Evolutionary conservation across 2,888 invertebrate genomes (phyloP).

Genomic region (Fragum whitleyi): DNA sequence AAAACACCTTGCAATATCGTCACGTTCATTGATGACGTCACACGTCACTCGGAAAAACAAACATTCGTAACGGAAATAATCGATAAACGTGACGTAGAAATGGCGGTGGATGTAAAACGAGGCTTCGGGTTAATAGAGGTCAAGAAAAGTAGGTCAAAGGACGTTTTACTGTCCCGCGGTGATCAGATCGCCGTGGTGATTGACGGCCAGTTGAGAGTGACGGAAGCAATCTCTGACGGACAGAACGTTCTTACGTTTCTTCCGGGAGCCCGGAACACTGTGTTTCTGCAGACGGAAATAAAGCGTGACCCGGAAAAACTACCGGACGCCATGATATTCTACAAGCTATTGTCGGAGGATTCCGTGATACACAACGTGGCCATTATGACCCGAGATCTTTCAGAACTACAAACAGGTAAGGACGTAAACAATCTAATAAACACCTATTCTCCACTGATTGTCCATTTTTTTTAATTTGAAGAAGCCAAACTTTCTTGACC

Average conservation of each 20-base stretch:
- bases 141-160: slow-evolving; percentile 68
- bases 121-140: slow-evolving; percentile 63
- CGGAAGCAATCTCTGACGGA: slow-evolving; percentile 53
- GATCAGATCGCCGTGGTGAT: slow-evolving; percentile 58
- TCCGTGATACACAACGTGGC: slow-evolving; percentile 57
- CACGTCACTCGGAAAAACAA: slow-evolving; percentile 60
- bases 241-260: slow-evolving; percentile 55
- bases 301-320: slow-evolving; percentile 69
- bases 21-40: slow-evolving; percentile 66
- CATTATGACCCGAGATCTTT: slow-evolving; percentile 67
- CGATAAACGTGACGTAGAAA: slow-evolving; percentile 55
- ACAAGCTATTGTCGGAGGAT: slow-evolving; percentile 44
- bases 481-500: too few species aligned
- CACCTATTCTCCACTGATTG: too few species aligned
- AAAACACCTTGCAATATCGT: slow-evolving; percentile 65
- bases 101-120: slow-evolving; percentile 55
- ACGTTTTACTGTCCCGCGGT: slow-evolving; percentile 59
- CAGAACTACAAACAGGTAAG: slow-evolving; percentile 66
- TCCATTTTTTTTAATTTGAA: too few species aligned
- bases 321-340: slow-evolving; percentile 67
- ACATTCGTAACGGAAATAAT: slow-evolving; percentile 66
- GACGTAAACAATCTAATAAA: too few species aligned
- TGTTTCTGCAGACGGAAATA: slow-evolving; percentile 66
- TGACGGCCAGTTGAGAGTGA: slow-evolving; percentile 66
- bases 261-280: slow-evolving; percentile 59